Conservation (phyloP, 2,888 invertebrate genomes). For the Drosophila silvestris region DNA sequence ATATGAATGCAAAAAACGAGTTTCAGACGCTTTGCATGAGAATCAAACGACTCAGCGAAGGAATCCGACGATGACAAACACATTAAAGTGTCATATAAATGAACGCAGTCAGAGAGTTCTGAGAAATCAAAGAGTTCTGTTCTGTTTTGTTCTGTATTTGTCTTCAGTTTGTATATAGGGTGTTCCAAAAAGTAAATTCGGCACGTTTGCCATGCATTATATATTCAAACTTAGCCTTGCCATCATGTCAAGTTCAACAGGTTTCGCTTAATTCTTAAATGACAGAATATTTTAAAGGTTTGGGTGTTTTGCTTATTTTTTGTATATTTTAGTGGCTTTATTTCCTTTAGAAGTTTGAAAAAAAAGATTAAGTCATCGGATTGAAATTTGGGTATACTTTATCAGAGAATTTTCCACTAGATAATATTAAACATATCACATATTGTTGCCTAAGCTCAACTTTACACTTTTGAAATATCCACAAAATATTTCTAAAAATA, state of each 20-base stretch:
- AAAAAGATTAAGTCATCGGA: neutral
- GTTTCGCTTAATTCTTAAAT: neutral
- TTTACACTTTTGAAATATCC: neutral
- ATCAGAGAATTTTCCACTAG: neutral
- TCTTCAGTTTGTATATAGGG: slow-evolving; percentile 34
- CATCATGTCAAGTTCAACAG: slow-evolving; percentile 1
- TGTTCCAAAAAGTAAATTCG: slow-evolving; percentile 4
- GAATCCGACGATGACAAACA: slow-evolving; percentile 58
- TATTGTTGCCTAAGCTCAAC: neutral
- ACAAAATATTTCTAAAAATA: too few relatives aligned
- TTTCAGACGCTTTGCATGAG: slow-evolving; percentile 30
- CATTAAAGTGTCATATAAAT: slow-evolving; percentile 54
- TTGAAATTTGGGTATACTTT: neutral
- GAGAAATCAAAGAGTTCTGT: slow-evolving; percentile 27
- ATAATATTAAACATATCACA: neutral
- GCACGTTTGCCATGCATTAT: neutral
- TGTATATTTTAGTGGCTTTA: neutral
- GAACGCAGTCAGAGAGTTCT: slow-evolving; percentile 9
- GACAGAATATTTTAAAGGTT: neutral
- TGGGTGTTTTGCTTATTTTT: neutral
- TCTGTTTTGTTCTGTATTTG: slow-evolving; percentile 11
- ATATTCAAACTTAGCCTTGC: neutral
- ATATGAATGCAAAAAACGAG: slow-evolving; percentile 38
- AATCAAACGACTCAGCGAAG: slow-evolving; percentile 18
- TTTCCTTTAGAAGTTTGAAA: neutral